A percentile compares a stretch with the other conserved stretches of the same genome.
phyloP scores from a whole-genome alignment of 53 echinoderm and acorn worm species.

The Patiria pectinifera region DNA sequence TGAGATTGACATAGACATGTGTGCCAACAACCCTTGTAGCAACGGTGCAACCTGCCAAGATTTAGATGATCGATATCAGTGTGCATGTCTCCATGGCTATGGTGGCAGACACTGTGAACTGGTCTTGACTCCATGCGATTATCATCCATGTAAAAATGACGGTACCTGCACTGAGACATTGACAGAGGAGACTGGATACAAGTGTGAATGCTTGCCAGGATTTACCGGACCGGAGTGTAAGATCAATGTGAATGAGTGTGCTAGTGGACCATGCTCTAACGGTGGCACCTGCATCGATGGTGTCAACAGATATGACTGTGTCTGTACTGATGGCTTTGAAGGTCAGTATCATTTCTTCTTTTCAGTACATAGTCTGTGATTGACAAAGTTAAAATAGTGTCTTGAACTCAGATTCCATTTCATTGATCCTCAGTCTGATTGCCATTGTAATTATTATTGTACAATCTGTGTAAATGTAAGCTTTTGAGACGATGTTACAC shows the following conservation, averaged over 20 bases:
- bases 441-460: too few species aligned
- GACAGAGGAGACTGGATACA: slow-evolving; percentile 38
- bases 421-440: too few species aligned
- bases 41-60: slow-evolving; percentile 74
- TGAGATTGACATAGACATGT: slow-evolving; percentile 58
- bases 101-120: slow-evolving; percentile 46
- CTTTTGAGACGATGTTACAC: too few species aligned
- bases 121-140: slow-evolving; percentile 8
- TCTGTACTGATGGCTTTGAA: slow-evolving; percentile 56
- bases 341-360: neutral
- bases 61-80: slow-evolving; percentile 64
- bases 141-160: slow-evolving; percentile 55
- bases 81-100: slow-evolving; percentile 71
- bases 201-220: slow-evolving; percentile 58
- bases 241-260: slow-evolving; percentile 65
- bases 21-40: slow-evolving; percentile 71
- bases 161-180: slow-evolving; percentile 24
- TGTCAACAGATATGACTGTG: slow-evolving; percentile 54
- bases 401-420: too few species aligned
- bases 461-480: too few species aligned
- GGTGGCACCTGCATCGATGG: slow-evolving; percentile 63
- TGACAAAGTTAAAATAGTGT: too few species aligned
- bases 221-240: slow-evolving; percentile 65
- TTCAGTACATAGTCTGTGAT: neutral
- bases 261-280: slow-evolving; percentile 65